Evolutionary conservation across 1,140 invertebrate species (phyloP).

Genomic region (Panonychus citri): DNA sequence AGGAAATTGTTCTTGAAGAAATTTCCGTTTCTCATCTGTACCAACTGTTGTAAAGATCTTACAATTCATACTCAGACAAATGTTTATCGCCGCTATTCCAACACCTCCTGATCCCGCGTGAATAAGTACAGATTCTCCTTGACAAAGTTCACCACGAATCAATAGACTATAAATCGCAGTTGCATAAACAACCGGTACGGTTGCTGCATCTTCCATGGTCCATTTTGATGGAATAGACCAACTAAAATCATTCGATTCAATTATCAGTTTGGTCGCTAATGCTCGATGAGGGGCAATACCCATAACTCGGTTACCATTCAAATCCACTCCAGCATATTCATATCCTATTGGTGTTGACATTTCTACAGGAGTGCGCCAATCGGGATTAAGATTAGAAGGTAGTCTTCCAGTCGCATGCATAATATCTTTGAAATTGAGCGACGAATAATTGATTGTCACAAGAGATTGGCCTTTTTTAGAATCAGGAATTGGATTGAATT

Average conservation of each 20-base stretch:
- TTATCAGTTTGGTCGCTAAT: slow-evolving; percentile 52
- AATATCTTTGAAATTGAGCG: slow-evolving; percentile 6
- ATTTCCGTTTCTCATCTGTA: slow-evolving; percentile 61
- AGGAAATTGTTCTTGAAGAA: slow-evolving; percentile 66
- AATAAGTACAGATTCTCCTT: slow-evolving; percentile 64
- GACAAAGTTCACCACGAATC: slow-evolving; percentile 53
- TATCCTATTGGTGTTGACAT: slow-evolving; percentile 38
- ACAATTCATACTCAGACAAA: slow-evolving; percentile 63
- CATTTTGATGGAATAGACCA: slow-evolving; percentile 47
- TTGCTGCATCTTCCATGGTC: slow-evolving; percentile 71
- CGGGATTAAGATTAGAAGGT: slow-evolving; percentile 54
- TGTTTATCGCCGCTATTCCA: slow-evolving; percentile 78
- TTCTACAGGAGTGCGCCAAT: slow-evolving; percentile 14
- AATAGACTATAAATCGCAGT: slow-evolving; percentile 77
- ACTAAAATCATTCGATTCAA: not conserved
- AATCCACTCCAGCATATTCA: slow-evolving; percentile 64
- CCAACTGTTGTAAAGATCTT: slow-evolving; percentile 70
- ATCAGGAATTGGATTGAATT: slow-evolving; percentile 17
- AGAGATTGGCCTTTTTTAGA: not conserved
- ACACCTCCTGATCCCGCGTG: slow-evolving; percentile 90
- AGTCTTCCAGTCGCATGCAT: slow-evolving; percentile 40
- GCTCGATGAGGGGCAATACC: slow-evolving; percentile 73
- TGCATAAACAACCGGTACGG: slow-evolving; percentile 79
- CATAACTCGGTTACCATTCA: slow-evolving; percentile 57
- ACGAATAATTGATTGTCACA: slow-evolving; percentile 25